Conservation (phyloP, 2,113 vertebrate species). For the Neolamprologus devosi region DNA sequence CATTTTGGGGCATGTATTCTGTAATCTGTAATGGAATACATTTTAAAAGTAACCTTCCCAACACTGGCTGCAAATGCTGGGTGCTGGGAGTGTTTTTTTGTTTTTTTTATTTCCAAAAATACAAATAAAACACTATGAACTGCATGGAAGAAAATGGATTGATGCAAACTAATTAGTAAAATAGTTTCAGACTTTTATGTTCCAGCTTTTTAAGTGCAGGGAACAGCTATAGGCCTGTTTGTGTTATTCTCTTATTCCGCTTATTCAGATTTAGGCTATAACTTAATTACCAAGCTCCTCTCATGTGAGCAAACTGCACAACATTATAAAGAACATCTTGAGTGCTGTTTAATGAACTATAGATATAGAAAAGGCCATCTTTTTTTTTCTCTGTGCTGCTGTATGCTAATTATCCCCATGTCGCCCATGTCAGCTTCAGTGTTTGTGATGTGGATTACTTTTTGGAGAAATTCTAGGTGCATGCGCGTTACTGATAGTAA, state of each 20-base stretch:
- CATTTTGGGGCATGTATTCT: too few relatives aligned
- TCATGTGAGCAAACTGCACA: constrained; percentile 6
- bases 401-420: constrained; percentile 34
- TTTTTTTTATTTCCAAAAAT: not conserved
- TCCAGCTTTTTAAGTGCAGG: not conserved
- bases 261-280: not conserved
- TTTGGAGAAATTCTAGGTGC: not conserved
- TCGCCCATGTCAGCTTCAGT: not conserved
- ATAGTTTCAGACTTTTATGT: not conserved
- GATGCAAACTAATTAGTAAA: not conserved
- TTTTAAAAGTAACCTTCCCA: too few relatives aligned
- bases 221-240: not conserved
- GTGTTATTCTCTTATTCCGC: not conserved
- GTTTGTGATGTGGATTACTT: not conserved
- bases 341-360: constrained; percentile 23
- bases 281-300: not conserved
- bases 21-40: too few relatives aligned
- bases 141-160: not conserved
- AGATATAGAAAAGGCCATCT: not conserved
- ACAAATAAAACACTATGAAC: not conserved
- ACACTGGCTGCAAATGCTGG: not conserved
- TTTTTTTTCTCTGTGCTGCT: not conserved
- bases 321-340: constrained; percentile 21
- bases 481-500: not conserved
- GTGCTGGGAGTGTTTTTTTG: not conserved